These are phyloP conservation scores for Megamerina dolium DNA, from an alignment of 2,888 invertebrate genomes.

Conservation along the genomic window DNA sequence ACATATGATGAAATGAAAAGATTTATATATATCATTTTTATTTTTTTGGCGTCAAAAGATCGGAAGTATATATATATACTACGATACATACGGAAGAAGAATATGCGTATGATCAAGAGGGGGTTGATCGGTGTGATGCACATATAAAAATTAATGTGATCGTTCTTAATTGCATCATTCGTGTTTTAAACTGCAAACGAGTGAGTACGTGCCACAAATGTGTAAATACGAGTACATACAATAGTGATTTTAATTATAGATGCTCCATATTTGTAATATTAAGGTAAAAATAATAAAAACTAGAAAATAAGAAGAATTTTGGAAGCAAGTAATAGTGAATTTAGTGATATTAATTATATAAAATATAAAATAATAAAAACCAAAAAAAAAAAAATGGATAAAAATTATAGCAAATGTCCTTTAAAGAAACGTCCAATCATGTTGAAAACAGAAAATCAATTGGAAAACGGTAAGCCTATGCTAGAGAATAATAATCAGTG, in stretches of 20 bases:
- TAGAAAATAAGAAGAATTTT: no score
- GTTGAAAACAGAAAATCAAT: slow-evolving; percentile 22
- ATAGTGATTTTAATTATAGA: slow-evolving; percentile 1
- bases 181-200: slow-evolving; percentile 33
- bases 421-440: slow-evolving; percentile 46
- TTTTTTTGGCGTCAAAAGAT: slow-evolving; percentile 20
- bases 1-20: no score
- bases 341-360: no score
- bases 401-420: slow-evolving; percentile 47
- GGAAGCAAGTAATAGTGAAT: no score
- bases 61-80: slow-evolving; percentile 23
- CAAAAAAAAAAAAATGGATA: slow-evolving; percentile 44
- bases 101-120: slow-evolving; percentile 3
- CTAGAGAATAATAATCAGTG: no score
- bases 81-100: no score
- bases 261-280: no score
- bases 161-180: slow-evolving; percentile 43
- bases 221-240: slow-evolving; percentile 2
- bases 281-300: no score
- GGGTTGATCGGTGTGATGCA: slow-evolving; percentile 29
- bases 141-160: slow-evolving; percentile 40
- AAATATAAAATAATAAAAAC: no score
- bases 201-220: slow-evolving; percentile 22
- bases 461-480: slow-evolving; percentile 33
- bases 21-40: no score